phyloP scores from a whole-genome alignment of 2,113 vertebrate species.

The Todiramphus saurophagus region DNA sequence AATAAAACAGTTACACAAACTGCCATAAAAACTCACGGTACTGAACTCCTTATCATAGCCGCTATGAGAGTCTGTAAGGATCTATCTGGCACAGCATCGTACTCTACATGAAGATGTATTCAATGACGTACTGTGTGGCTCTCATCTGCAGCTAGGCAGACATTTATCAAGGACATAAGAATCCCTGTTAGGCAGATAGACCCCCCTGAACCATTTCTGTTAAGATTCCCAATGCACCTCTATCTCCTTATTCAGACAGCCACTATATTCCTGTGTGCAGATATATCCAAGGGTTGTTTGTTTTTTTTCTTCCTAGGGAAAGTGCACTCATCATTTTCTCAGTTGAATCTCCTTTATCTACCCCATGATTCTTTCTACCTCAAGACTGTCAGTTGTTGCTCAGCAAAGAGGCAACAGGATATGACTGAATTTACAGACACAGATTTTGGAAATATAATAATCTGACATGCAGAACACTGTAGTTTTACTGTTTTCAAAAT shows the following conservation, averaged over 20 bases:
- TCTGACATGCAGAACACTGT: not conserved
- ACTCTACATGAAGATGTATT: not conserved
- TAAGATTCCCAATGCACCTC: not conserved
- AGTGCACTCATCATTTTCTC: not conserved
- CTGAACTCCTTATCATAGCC: not conserved
- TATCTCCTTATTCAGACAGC: not conserved
- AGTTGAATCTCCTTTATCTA: not conserved
- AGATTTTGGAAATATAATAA: not conserved
- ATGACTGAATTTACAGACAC: not conserved
- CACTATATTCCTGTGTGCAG: not conserved
- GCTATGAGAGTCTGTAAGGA: not conserved
- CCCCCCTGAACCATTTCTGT: not conserved
- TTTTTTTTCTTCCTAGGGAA: not conserved
- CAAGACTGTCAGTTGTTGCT: not conserved
- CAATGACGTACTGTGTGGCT: accelerated
- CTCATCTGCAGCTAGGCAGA: not conserved
- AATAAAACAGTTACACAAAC: not conserved
- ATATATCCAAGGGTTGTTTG: not conserved
- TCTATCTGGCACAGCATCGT: not conserved
- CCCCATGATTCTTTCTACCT: not conserved
- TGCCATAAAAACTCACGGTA: not conserved
- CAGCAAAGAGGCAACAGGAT: not conserved
- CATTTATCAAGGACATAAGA: not conserved
- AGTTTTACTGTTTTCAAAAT: not conserved
- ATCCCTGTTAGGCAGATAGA: not conserved